These are phyloP conservation scores for Callinectes sapidus DNA, from an alignment of 2,888 invertebrate species.

Conservation along the genomic window DNA sequence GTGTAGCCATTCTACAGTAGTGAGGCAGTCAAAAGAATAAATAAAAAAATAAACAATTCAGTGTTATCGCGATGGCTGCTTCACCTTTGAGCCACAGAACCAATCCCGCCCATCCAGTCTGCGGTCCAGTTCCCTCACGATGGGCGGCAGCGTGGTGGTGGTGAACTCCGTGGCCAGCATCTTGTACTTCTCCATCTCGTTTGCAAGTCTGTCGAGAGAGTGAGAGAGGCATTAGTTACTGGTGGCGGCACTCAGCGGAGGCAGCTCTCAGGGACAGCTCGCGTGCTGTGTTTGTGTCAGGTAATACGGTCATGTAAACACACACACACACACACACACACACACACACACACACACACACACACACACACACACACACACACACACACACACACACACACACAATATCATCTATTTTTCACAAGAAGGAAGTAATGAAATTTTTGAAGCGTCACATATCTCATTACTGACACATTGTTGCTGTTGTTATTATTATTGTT, in stretches of 20 bases:
- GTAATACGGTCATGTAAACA: not conserved
- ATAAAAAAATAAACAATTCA: no score
- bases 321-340: conserved; percentile 4
- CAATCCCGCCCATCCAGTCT: conserved; percentile 67
- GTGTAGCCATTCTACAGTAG: not conserved
- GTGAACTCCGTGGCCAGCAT: conserved; percentile 68
- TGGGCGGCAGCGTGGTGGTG: conserved; percentile 69
- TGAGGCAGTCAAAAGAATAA: not conserved
- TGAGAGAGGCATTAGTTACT: not conserved
- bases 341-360: conserved; percentile 39
- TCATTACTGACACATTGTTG: not conserved
- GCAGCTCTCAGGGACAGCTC: not conserved
- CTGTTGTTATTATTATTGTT: not conserved
- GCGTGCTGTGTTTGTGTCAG: not conserved
- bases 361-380: conserved; percentile 38
- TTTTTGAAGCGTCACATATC: not conserved
- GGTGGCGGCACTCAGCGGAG: not conserved
- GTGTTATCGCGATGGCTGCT: not conserved
- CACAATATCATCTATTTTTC: not conserved
- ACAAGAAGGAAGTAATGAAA: not conserved
- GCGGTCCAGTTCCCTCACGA: conserved; percentile 66
- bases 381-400: conserved; percentile 27
- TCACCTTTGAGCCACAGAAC: conserved; percentile 72
- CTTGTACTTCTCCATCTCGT: conserved; percentile 65
- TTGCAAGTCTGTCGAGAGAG: conserved; percentile 27